Evolutionary conservation across 2,797 vertebrate species (phyloP), one percentile per base, ranked within the genome.

Genomic region (Sebastolobus alascanus): DNA sequence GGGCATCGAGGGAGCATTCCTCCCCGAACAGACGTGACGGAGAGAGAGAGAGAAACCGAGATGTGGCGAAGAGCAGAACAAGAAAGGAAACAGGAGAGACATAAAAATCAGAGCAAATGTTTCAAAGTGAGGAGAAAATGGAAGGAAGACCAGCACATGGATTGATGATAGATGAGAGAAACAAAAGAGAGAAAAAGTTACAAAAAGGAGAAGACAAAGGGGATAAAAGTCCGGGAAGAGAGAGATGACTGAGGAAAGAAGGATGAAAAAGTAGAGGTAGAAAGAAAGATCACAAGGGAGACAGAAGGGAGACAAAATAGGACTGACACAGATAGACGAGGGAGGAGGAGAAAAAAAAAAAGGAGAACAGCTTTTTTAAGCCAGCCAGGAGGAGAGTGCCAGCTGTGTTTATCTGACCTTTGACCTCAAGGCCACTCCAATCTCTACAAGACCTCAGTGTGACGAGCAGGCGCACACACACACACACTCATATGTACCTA

Each of bases 341-440:
- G 63, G 56, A 70, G 66, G 67, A 71, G 33, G 64, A 79, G 66
- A 25, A 52, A 59, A 64, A 31, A 77, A 79, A 77, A 79, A 37
- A 25, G 77, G 60, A 79, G 77, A 80, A 85, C 82, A 80, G 85
- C 83, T 75, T 86, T 81, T 87, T 71, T 89, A 80, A 88, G 75
- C 73, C 89, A 75, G 73, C 77, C 88, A 83, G 89, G 88, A 93
- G 87, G 90, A 92, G 91, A 91, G 89, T 84, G 88, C 92, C 95
- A 96, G 95, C 95, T 96, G 95, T 96, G 96, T 96, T 96, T 96
- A 96, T 90, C 73, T 95, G 94, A 95, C 94, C 95, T 93, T 83
- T 94, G 92, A 93, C 93, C 90, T 75, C 67, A 74, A 85, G 87
- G 87, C 88, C 90, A 93, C 90, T 92, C 87, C 86, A 92, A 91